A percentile compares a stretch with the other conserved stretches of the same genome.
Conservation (phyloP, 2,797 vertebrate genomes). For the Taenioides sp. region DNA sequence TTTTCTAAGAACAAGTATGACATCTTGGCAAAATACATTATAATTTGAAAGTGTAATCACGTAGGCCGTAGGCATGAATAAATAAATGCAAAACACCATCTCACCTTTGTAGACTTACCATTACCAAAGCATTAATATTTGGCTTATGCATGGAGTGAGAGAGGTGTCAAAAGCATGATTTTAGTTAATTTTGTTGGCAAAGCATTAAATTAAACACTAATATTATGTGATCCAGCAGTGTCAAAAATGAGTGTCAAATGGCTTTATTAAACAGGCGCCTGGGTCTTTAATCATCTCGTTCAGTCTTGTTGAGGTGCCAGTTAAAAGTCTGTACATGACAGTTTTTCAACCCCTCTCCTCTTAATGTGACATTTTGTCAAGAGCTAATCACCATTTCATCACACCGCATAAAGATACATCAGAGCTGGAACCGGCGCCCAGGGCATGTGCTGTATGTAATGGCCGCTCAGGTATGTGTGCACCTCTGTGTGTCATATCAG, state of each 20-base stretch:
- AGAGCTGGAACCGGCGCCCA: slow-evolving; percentile 24
- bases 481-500: slow-evolving; percentile 50
- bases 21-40: neutral
- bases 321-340: neutral
- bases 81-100: neutral
- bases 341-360: neutral
- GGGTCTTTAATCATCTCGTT: neutral
- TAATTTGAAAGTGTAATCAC: neutral
- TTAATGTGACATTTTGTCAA: slow-evolving; percentile 6
- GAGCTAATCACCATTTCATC: slow-evolving; percentile 8
- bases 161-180: neutral
- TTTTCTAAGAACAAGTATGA: neutral
- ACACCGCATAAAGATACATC: slow-evolving; percentile 23
- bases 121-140: neutral
- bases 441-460: slow-evolving; percentile 30
- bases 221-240: neutral
- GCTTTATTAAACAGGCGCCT: neutral
- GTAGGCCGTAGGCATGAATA: neutral
- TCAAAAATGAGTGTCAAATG: slow-evolving; percentile 6
- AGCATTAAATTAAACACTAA: neutral
- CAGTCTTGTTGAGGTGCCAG: neutral
- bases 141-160: neutral
- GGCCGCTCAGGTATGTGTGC: slow-evolving; percentile 45
- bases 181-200: neutral
- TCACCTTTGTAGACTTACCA: neutral